Base-by-base conservation (phyloP, 1,140 invertebrate species). In the Thaumetopoea pityocampa region DNA sequence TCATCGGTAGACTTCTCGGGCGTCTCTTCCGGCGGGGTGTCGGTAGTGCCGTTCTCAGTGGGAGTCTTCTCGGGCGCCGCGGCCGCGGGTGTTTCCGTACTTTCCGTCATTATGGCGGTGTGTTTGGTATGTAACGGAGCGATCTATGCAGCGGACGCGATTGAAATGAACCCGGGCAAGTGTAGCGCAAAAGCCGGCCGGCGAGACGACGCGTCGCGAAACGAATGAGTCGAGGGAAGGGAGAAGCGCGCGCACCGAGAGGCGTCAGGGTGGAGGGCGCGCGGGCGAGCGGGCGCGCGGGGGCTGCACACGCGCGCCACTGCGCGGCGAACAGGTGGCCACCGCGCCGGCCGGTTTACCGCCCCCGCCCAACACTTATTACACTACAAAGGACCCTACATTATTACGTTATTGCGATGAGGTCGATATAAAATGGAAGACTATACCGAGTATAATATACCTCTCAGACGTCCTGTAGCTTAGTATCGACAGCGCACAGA, bases 1-100 rank as follows among this genome's bases (percentile, higher is more conserved):
- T 87, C 86, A 42, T 79, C 81, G 12, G 70, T 74, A 5, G 82
- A 72, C 61, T 85, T 85, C 49, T 76, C 82, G 36, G 68, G 82
- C 8, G 72, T 77, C 34, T 88, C 87, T 37, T 90, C 88, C 16
- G 85, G 82, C 8, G 80, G 71, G 2, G 68, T 79, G 46, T 85
- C 81, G 32, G 78, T 73, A 43, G 74, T 71, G 18, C 78, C 87
- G 74, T 80, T 87, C 67, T 78, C 86, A 57, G 71, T 85, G 35
- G 69, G 85, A 37, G 79, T 77, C 51, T 72, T 77, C 28, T 86
- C 81, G 38, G 85, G 76, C 58, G 78, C 81, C n/a, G 86, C 69
- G 42, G 79, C 79, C 51, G 77, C 80, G 20, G 84, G 69, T 50
- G 82, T 72, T 36, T 86, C 84, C 37, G 80, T 86, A 61, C 76